Conservation (phyloP, 2,888 invertebrate genomes). For the Lasius fuliginosus region DNA sequence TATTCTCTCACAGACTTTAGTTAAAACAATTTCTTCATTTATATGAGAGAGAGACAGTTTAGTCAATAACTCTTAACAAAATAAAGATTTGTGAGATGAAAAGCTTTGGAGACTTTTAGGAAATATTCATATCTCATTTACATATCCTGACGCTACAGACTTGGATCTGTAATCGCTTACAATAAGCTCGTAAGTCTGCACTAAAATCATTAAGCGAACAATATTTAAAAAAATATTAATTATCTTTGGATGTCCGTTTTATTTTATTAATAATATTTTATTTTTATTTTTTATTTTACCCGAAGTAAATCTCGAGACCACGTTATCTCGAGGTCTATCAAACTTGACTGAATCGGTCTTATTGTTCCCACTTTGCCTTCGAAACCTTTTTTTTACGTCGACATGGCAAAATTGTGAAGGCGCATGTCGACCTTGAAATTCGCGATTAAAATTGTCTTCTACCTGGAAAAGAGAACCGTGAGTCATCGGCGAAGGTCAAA, state of each 20-base stretch:
- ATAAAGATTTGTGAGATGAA: background rate
- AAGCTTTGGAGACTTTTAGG: background rate
- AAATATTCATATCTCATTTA: background rate
- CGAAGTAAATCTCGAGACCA: background rate
- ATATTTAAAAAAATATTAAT: slow-evolving; percentile 2
- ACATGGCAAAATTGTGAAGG: slow-evolving; percentile 56
- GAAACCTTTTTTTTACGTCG: slow-evolving; percentile 15
- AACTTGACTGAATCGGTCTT: background rate
- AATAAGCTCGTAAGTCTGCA: background rate
- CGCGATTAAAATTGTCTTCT: slow-evolving; percentile 46
- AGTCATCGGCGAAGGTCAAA: slow-evolving; percentile 51
- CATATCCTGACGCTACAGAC: background rate
- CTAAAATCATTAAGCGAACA: background rate
- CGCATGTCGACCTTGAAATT: slow-evolving; percentile 53
- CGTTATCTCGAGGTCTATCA: slow-evolving; percentile 21
- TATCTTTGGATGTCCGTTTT: background rate
- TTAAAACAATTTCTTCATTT: slow-evolving; percentile 2
- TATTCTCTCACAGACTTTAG: background rate
- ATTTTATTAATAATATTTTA: too few relatives aligned
- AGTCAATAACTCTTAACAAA: slow-evolving; percentile 12
- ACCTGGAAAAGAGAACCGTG: slow-evolving; percentile 32
- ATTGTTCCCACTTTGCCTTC: slow-evolving; percentile 1
- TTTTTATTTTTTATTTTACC: background rate
- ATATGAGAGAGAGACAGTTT: background rate
- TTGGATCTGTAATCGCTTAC: background rate